A percentile compares a stretch with the other conserved stretches of the same genome.
These are phyloP conservation scores for Suncus etruscus DNA, from an alignment of 2,113 vertebrate species.

Conservation along the genomic window DNA sequence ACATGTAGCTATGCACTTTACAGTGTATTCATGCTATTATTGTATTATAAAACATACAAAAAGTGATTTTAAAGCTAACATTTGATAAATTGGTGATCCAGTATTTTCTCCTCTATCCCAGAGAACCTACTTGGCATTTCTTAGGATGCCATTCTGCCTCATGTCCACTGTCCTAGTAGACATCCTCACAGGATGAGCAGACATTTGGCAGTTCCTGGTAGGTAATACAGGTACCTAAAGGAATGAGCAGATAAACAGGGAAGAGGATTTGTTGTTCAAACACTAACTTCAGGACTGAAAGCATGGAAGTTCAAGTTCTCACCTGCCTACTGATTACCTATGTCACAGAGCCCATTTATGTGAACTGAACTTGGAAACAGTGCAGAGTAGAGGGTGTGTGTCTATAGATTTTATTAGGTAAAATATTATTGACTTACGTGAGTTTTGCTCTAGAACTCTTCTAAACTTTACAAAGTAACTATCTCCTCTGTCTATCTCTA, in stretches of 20 bases:
- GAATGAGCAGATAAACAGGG: too few relatives aligned
- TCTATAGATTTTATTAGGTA: too few relatives aligned
- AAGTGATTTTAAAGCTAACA: neutral
- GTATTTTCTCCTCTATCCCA: neutral
- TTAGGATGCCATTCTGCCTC: neutral
- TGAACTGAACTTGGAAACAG: too few relatives aligned
- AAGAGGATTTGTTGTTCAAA: neutral
- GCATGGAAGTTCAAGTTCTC: neutral
- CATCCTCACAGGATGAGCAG: accelerated
- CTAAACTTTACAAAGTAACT: too few relatives aligned
- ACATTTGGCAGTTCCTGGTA: neutral
- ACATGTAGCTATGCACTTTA: neutral
- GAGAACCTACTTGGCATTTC: neutral
- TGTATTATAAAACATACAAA: neutral
- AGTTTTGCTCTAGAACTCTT: too few relatives aligned
- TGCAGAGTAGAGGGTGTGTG: too few relatives aligned
- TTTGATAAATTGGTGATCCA: neutral
- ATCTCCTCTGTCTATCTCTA: too few relatives aligned
- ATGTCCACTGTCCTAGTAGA: neutral
- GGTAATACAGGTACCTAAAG: neutral
- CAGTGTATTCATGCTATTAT: neutral
- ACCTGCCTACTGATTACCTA: too few relatives aligned
- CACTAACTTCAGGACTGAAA: neutral
- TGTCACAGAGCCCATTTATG: too few relatives aligned
- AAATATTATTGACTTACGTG: too few relatives aligned